Evolutionary conservation across 2,888 invertebrate species (phyloP).

Genomic region (Amiota communis): DNA sequence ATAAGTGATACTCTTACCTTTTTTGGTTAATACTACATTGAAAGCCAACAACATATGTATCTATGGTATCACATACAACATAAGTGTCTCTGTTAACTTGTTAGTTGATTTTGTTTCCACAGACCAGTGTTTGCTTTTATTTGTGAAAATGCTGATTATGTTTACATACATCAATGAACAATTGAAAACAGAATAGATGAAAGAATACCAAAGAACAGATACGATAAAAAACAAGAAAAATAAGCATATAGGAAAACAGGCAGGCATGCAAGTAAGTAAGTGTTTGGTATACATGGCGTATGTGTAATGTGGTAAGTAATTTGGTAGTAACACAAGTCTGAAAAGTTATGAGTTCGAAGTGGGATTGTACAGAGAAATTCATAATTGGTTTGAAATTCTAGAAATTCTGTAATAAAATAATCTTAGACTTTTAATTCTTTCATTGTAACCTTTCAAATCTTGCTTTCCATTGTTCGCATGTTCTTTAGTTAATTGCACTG

Average conservation of each 20-base stretch:
- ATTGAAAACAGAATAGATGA: conserved; percentile 29
- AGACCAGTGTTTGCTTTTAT: conserved; percentile 49
- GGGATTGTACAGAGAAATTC: not conserved
- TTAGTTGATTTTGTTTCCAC: no score
- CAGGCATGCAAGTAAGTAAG: not conserved
- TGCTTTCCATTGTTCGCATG: no score
- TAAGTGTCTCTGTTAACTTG: no score
- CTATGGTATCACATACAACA: not conserved
- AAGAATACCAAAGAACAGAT: no score
- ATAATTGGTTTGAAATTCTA: not conserved
- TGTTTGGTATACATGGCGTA: conserved; percentile 7
- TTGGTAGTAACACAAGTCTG: no score
- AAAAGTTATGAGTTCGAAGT: not conserved
- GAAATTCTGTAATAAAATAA: no score
- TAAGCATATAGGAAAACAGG: conserved; percentile 42
- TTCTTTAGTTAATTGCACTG: no score
- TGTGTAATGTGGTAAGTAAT: conserved; percentile 7
- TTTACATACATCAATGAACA: conserved; percentile 66
- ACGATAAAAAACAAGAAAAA: no score
- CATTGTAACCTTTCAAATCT: no score
- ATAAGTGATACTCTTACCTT: conserved; percentile 1
- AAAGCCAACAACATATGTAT: not conserved
- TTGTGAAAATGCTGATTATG: conserved; percentile 69
- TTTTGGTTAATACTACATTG: not conserved
- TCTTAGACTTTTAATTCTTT: no score